phyloP scores from a whole-genome alignment of 2,113 vertebrate species.

The Amblyornis subalaris region DNA sequence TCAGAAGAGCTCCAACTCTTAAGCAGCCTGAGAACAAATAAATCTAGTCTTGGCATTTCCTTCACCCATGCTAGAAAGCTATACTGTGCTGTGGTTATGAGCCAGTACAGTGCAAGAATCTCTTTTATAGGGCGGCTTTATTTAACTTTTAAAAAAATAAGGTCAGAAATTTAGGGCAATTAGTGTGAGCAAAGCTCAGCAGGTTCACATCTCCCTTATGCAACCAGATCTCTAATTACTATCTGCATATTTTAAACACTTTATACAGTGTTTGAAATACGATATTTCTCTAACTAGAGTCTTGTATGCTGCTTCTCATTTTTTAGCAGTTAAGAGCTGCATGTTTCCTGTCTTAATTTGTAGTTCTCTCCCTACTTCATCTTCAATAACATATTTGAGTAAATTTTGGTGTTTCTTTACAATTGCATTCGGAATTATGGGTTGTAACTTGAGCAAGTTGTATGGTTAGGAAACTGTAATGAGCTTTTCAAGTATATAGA shows the following conservation, averaged over 20 bases:
- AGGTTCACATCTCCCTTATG: conserved; percentile 23
- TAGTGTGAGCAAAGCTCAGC: conserved; percentile 23
- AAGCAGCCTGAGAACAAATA: neutral
- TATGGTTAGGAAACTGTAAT: neutral
- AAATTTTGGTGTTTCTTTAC: neutral
- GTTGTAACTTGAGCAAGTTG: neutral
- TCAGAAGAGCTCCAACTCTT: neutral
- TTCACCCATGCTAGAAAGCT: neutral
- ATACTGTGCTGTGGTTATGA: neutral
- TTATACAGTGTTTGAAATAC: neutral
- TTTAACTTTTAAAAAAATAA: conserved; percentile 36
- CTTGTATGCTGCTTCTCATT: neutral
- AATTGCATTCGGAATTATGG: neutral
- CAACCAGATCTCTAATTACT: conserved; percentile 47
- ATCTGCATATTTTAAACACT: conserved; percentile 23
- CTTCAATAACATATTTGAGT: neutral
- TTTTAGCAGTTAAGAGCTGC: neutral
- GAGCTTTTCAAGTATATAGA: neutral
- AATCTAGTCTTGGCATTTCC: neutral
- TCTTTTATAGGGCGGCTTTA: conserved; percentile 23
- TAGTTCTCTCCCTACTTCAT: neutral
- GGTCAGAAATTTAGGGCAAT: conserved; percentile 49
- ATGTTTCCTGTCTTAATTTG: neutral
- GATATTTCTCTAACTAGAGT: neutral
- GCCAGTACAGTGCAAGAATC: neutral